Evolutionary conservation across 2,888 invertebrate species (phyloP).

Genomic region (Kuschelorhynchus macadamiae): DNA sequence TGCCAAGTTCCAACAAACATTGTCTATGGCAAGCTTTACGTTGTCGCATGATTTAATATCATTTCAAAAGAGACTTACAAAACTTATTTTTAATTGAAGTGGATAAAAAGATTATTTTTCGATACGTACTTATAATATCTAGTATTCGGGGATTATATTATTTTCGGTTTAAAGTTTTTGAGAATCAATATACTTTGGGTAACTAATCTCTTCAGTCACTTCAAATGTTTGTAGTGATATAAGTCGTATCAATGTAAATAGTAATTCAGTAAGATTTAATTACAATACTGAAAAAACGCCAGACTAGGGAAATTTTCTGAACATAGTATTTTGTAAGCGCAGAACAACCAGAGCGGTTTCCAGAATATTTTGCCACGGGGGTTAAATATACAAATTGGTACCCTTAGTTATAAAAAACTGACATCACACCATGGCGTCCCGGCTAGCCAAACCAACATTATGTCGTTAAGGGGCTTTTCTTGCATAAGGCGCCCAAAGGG

Average conservation of each 20-base stretch:
- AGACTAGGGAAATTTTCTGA: too few relatives aligned
- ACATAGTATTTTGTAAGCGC: too few relatives aligned
- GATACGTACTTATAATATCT: conserved; percentile 13
- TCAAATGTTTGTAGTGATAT: conserved; percentile 6
- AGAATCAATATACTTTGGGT: conserved; percentile 12
- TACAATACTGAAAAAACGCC: too few relatives aligned
- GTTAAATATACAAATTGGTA: too few relatives aligned
- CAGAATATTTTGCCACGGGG: too few relatives aligned
- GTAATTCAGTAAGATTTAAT: too few relatives aligned
- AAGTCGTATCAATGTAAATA: conserved; percentile 7
- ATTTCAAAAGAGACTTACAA: conserved; percentile 8
- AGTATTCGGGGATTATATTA: conserved; percentile 16
- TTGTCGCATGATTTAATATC: conserved; percentile 30
- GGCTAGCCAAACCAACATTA: too few relatives aligned
- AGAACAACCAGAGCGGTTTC: too few relatives aligned
- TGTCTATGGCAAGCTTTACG: conserved; percentile 11
- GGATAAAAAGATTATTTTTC: conserved; percentile 25
- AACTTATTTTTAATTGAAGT: conserved; percentile 24
- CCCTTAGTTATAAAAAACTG: too few relatives aligned
- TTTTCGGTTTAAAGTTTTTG: background rate
- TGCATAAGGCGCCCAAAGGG: too few relatives aligned
- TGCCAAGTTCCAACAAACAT: conserved; percentile 8
- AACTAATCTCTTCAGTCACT: conserved; percentile 8
- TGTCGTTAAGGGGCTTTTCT: too few relatives aligned
- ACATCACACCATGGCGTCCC: too few relatives aligned